Conservation (phyloP, 1,140 invertebrate genomes). For the Drosophila quadrilineata region DNA sequence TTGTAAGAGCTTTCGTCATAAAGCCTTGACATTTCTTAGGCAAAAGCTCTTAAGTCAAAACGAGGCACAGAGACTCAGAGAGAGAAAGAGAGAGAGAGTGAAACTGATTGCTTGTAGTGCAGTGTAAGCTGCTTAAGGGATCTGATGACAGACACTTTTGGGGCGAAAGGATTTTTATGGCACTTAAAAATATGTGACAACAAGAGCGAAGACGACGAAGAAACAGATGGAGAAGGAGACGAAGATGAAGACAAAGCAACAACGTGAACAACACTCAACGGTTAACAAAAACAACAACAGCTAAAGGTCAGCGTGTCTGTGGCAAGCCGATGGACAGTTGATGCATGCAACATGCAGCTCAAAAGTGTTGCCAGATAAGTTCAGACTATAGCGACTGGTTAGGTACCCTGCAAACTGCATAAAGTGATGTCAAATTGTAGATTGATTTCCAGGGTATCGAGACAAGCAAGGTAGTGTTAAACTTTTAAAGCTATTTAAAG, state of each 20-base stretch:
- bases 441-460: too few relatives aligned
- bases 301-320: constrained; percentile 27
- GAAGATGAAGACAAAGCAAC: background rate
- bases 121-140: constrained; percentile 43
- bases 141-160: constrained; percentile 26
- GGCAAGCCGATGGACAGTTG: constrained; percentile 22
- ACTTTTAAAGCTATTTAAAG: background rate
- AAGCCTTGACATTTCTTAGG: constrained; percentile 39
- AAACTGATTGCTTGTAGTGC: constrained; percentile 4
- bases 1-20: constrained; percentile 31
- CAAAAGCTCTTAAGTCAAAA: constrained; percentile 24
- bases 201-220: constrained; percentile 1
- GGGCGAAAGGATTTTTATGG: constrained; percentile 27
- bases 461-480: too few relatives aligned
- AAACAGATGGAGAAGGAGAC: too few relatives aligned
- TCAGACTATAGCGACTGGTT: background rate
- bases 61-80: background rate
- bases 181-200: constrained; percentile 21
- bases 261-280: background rate
- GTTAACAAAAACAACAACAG: background rate
- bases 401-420: constrained; percentile 2
- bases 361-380: background rate
- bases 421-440: too few relatives aligned
- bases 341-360: constrained; percentile 6
- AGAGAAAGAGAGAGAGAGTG: background rate